phyloP scores from a whole-genome alignment of 2,888 invertebrate species.

The Ichneumoninae sp. region DNA sequence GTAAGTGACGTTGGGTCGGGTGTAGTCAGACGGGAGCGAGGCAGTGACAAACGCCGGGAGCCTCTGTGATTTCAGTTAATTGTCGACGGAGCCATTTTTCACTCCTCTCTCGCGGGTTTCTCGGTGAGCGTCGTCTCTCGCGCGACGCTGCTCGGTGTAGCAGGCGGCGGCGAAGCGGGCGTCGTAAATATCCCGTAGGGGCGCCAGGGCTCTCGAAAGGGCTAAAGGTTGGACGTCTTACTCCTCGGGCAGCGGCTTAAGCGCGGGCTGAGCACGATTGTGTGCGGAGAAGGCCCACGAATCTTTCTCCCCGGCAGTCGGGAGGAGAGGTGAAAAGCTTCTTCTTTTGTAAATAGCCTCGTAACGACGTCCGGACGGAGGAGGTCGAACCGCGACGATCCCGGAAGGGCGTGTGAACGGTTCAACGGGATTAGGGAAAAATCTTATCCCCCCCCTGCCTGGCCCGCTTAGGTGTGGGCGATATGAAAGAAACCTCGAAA shows the following conservation, averaged over 20 bases:
- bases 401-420: slow-evolving; percentile 61
- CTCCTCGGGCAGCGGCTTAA: slow-evolving; percentile 54
- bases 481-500: neutral
- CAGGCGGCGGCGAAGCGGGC: slow-evolving; percentile 53
- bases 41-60: slow-evolving; percentile 81
- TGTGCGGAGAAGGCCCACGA: slow-evolving; percentile 13
- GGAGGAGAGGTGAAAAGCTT: slow-evolving; percentile 54
- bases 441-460: slow-evolving; percentile 37
- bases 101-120: slow-evolving; percentile 70
- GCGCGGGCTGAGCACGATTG: slow-evolving; percentile 66
- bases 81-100: slow-evolving; percentile 82
- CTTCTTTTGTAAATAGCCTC: slow-evolving; percentile 69
- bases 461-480: slow-evolving; percentile 1
- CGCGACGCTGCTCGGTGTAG: slow-evolving; percentile 42
- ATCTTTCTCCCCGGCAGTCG: slow-evolving; percentile 10
- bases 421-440: slow-evolving; percentile 63
- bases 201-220: slow-evolving; percentile 76
- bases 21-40: slow-evolving; percentile 65
- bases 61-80: slow-evolving; percentile 82
- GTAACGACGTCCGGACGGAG: slow-evolving; percentile 68
- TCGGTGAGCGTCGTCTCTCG: slow-evolving; percentile 50
- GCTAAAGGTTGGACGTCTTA: slow-evolving; percentile 80
- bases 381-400: slow-evolving; percentile 42
- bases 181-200: slow-evolving; percentile 80
- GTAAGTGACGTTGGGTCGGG: slow-evolving; percentile 40